Evolutionary conservation across 53 echinoderm and acorn worm species (phyloP), one percentile per base, ranked within the genome.

Genomic region (Pentamera pediparva): DNA sequence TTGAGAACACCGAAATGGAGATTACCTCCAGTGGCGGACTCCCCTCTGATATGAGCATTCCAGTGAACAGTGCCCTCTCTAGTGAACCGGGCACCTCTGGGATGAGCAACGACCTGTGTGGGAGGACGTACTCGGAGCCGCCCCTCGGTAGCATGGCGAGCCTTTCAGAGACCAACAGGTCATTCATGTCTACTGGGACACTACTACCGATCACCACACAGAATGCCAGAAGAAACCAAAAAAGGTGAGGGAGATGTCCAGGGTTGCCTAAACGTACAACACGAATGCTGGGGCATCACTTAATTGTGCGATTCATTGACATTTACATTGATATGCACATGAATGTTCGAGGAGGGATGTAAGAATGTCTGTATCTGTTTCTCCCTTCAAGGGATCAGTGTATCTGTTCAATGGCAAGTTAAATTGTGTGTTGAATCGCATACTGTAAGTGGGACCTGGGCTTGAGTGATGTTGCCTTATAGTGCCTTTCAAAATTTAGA

Each of bases 181-280:
- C 89, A 18, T 85, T 81, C 62, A 28, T 85, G 80, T 89, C 89
- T 1, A 89, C 85, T 2, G 89, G 89, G 56, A 85, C 85, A 1
- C 73, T 89, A 20, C 81, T 73, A 29, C 63, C 65, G 17, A 81
- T 89, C 34, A 84, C 72, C 15, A 89, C 85, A 2, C 85, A 77
- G 62, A 63, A 76, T 35, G 82, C 85, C 55, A 85, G 85, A 85
- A 34, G 73, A 33, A 67, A 67, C n/a, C 34, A 53, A 32, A 81
- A 81, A 60, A 81, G 70, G 89, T 89, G 43, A 89, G 78, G 33
- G 2, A 13, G 12, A n/a, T n/a, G n/a, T n/a, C n/a, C n/a, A n/a
- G n/a, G n/a, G n/a, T n/a, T n/a, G n/a, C n/a, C n/a, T n/a, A n/a
- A n/a, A n/a, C n/a, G n/a, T n/a, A n/a, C n/a, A n/a, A n/a, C n/a